phyloP scores from a whole-genome alignment of 2,797 vertebrate species.

The Argentina silus region DNA sequence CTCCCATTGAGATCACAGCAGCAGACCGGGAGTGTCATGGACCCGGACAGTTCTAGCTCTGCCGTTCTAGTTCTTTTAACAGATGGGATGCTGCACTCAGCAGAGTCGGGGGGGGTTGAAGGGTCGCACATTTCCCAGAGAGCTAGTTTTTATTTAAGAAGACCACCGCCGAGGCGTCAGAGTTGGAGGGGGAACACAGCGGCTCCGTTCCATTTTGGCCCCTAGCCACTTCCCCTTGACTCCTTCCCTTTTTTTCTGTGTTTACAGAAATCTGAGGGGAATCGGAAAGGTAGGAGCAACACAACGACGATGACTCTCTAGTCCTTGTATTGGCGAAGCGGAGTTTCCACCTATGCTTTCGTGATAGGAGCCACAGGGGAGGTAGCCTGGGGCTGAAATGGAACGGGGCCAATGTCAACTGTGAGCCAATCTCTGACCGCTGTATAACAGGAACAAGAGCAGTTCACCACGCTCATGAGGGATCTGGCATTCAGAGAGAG shows the following conservation, averaged over 20 bases:
- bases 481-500: slow-evolving; percentile 13
- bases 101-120: slow-evolving; percentile 11
- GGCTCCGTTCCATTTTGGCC: slow-evolving; percentile 41
- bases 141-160: slow-evolving; percentile 10
- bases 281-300: neutral
- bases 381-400: slow-evolving; percentile 12
- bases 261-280: slow-evolving; percentile 2
- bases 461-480: neutral
- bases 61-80: slow-evolving; percentile 2
- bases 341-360: slow-evolving; percentile 46
- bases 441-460: slow-evolving; percentile 1
- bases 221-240: slow-evolving; percentile 4
- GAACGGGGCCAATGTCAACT: slow-evolving; percentile 12
- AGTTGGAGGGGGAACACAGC: slow-evolving; percentile 37
- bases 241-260: slow-evolving; percentile 2
- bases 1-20: neutral
- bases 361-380: slow-evolving; percentile 23
- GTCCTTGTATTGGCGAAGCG: slow-evolving; percentile 36
- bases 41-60: neutral
- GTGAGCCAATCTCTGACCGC: neutral
- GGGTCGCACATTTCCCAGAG: slow-evolving; percentile 63
- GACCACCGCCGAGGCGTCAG: slow-evolving; percentile 19
- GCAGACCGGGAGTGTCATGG: neutral
- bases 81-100: slow-evolving; percentile 6
- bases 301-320: slow-evolving; percentile 45